These are phyloP conservation scores for Danaus melanippus DNA, from an alignment of 1,140 invertebrate species.

Conservation along the genomic window DNA sequence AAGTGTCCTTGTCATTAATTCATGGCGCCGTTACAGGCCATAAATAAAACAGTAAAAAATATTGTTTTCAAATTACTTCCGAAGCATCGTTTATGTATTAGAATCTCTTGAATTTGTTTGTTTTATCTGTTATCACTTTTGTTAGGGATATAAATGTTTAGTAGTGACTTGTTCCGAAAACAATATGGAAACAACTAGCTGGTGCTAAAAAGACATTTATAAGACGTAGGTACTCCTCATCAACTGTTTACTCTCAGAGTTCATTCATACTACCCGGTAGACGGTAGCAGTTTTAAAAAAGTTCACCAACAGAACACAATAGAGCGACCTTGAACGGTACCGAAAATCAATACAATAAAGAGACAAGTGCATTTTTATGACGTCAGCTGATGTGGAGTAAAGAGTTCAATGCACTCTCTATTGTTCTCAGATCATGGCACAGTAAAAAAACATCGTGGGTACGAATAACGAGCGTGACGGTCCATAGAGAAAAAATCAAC, in stretches of 20 bases:
- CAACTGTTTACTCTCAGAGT: background rate
- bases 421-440: constrained; percentile 41
- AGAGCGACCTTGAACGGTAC: constrained; percentile 50
- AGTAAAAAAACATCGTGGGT: constrained; percentile 55
- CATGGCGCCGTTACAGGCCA: no score
- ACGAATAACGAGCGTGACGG: constrained; percentile 44
- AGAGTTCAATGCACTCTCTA: constrained; percentile 66
- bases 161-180: no score
- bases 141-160: no score
- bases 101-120: no score
- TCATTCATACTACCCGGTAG: background rate
- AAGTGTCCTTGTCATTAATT: no score
- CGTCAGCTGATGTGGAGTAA: constrained; percentile 62
- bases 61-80: no score
- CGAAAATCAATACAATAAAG: constrained; percentile 55
- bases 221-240: background rate
- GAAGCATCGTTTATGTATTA: no score
- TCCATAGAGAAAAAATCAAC: constrained; percentile 63
- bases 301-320: background rate
- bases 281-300: background rate
- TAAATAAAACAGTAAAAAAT: no score
- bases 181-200: no score
- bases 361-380: constrained; percentile 62
- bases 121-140: no score
- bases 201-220: no score